phyloP scores from a whole-genome alignment of 2,113 vertebrate species.

The Corvus moneduloides region DNA sequence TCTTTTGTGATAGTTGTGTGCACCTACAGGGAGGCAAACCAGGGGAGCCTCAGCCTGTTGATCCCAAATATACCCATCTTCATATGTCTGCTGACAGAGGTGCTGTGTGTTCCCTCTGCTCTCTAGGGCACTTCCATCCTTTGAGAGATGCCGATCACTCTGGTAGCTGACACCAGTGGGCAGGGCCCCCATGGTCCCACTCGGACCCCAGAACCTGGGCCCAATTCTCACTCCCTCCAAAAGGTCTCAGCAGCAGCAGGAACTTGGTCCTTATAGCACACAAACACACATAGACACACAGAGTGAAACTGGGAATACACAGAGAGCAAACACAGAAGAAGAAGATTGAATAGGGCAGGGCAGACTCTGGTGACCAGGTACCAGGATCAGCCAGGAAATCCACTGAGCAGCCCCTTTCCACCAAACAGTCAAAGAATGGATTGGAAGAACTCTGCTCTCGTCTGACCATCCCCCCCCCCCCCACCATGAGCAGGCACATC shows the following conservation, averaged over 20 bases:
- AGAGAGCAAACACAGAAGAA: background rate
- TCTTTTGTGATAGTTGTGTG: background rate
- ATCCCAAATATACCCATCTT: background rate
- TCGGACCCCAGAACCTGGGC: background rate
- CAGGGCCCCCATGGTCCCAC: background rate
- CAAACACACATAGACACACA: background rate
- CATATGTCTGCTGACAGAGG: background rate
- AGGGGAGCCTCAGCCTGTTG: background rate
- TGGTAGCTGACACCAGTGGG: background rate
- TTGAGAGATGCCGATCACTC: background rate
- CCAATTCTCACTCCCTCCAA: background rate
- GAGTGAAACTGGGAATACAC: background rate
- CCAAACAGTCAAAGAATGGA: background rate
- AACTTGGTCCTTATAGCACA: background rate
- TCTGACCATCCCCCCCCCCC: background rate
- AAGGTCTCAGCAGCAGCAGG: background rate
- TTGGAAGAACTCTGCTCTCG: background rate
- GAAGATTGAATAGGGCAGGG: background rate
- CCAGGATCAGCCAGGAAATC: background rate
- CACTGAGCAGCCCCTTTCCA: background rate
- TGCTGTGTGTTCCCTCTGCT: background rate
- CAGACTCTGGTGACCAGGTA: background rate
- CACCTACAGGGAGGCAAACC: background rate
- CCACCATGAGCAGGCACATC: background rate
- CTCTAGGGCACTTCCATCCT: background rate